A percentile compares a stretch with the other conserved stretches of the same genome.
Conservation (phyloP, 2,888 invertebrate genomes). For the Doris montereyensis region DNA sequence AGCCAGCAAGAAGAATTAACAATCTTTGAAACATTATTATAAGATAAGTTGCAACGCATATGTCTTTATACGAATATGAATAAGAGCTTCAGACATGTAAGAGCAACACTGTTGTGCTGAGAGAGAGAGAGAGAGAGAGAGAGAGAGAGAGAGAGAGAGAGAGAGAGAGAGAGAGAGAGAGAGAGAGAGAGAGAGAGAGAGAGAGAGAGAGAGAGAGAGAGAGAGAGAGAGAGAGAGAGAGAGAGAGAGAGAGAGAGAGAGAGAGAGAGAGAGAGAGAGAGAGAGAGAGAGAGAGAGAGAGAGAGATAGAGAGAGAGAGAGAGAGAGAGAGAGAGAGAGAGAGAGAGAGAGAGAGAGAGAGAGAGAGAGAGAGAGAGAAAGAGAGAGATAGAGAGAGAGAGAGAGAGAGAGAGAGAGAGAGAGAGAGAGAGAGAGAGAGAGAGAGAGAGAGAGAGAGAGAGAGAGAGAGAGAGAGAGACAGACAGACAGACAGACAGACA, state of each 20-base stretch:
- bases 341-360: background rate
- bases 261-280: background rate
- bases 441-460: conserved; percentile 6
- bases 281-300: background rate
- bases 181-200: background rate
- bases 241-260: conserved; percentile 7
- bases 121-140: too few relatives aligned
- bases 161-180: too few relatives aligned
- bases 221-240: background rate
- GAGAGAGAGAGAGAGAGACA: background rate
- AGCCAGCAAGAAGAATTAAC: too few relatives aligned
- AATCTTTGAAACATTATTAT: too few relatives aligned
- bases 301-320: too few relatives aligned
- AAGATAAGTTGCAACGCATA: too few relatives aligned
- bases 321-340: background rate
- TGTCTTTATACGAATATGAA: too few relatives aligned
- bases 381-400: too few relatives aligned
- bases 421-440: conserved; percentile 7
- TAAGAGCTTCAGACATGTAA: too few relatives aligned
- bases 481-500: background rate
- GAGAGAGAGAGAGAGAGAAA: background rate
- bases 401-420: background rate
- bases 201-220: background rate
- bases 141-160: too few relatives aligned
- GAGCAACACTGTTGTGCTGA: too few relatives aligned